These are phyloP conservation scores for Tympanoctomys barrerae DNA, from an alignment of 2,797 vertebrate species.

Conservation along the genomic window DNA sequence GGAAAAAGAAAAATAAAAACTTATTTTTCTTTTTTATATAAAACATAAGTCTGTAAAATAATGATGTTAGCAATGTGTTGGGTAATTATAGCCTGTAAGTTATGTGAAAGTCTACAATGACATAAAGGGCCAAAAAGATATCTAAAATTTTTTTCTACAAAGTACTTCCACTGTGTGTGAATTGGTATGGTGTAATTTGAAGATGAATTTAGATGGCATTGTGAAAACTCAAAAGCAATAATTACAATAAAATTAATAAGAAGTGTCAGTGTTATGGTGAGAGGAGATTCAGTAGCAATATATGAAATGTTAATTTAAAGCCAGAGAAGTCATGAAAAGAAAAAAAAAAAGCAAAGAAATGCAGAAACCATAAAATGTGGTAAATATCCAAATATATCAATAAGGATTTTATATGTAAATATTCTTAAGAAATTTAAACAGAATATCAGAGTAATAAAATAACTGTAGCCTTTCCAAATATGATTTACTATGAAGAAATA, in stretches of 20 bases:
- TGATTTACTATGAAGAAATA: neutral
- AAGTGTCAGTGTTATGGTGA: neutral
- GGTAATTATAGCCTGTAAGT: neutral
- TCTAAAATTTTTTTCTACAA: neutral
- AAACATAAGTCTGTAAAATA: neutral
- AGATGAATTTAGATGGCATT: neutral
- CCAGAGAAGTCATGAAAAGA: neutral
- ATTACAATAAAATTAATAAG: neutral
- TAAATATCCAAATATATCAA: neutral
- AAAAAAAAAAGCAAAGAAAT: neutral
- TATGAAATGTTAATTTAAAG: neutral
- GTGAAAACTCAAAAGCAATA: neutral
- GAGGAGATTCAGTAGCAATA: neutral
- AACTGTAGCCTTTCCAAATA: neutral
- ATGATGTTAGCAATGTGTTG: neutral
- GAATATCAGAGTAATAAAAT: neutral
- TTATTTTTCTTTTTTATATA: neutral
- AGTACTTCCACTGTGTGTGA: neutral
- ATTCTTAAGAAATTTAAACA: neutral
- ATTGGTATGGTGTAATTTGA: neutral
- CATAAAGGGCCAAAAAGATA: neutral
- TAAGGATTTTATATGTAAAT: neutral
- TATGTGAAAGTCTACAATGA: neutral
- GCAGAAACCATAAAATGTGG: neutral
- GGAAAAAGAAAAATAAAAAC: neutral